These are phyloP conservation scores for Atractosteus spatula DNA, from an alignment of 2,113 vertebrate genomes.

Conservation along the genomic window DNA sequence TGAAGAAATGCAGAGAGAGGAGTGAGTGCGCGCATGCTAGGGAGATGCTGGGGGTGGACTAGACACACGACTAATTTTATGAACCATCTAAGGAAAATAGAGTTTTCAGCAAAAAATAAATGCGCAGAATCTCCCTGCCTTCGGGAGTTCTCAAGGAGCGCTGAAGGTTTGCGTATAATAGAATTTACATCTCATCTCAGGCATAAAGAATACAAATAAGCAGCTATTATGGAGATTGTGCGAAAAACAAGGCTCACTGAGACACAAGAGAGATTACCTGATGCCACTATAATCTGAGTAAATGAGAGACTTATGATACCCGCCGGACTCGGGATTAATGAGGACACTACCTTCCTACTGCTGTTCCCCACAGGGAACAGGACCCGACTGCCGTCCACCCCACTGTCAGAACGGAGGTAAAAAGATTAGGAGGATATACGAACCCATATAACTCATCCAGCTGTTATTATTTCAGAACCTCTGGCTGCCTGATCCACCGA, in stretches of 20 bases:
- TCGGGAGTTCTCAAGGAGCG: background rate
- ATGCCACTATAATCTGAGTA: slow-evolving; percentile 5
- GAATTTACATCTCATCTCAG: slow-evolving; percentile 17
- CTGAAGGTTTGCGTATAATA: slow-evolving; percentile 1
- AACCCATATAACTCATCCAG: too few species aligned
- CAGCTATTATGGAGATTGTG: slow-evolving; percentile 11
- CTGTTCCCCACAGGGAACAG: background rate
- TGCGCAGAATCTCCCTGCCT: slow-evolving; percentile 1
- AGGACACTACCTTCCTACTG: background rate
- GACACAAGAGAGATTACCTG: slow-evolving; percentile 15
- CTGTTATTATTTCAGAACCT: too few species aligned
- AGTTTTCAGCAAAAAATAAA: too few species aligned
- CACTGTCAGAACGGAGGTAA: too few species aligned
- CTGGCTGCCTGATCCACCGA: too few species aligned
- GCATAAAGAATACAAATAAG: slow-evolving; percentile 18
- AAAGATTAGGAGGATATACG: too few species aligned
- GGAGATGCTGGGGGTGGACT: too few species aligned
- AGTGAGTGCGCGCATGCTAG: too few species aligned
- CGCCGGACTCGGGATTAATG: background rate
- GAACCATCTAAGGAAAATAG: too few species aligned
- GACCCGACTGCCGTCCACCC: too few species aligned
- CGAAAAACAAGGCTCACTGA: slow-evolving; percentile 7
- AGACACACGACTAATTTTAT: too few species aligned
- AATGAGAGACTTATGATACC: slow-evolving; percentile 6
- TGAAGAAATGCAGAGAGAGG: too few species aligned